Base-by-base conservation (phyloP, 2,113 vertebrate species). In the Addax nasomaculatus region DNA sequence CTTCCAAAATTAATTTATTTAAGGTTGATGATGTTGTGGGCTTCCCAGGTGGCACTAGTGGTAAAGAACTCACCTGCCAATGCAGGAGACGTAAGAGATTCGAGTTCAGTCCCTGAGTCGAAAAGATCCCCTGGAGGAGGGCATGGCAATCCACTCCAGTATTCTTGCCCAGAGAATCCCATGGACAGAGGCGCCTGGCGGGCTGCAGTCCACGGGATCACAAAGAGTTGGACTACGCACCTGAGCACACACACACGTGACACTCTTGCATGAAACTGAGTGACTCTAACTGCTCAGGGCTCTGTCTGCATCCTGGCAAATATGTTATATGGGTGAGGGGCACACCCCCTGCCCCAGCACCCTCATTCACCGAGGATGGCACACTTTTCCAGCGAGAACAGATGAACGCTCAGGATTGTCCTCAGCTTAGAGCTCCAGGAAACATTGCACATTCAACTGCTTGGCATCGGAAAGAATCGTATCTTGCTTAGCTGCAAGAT, bases 321-420 rank as follows among this genome's bases (percentile, higher is more conserved):
- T 39, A 25, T 0, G 4, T 7, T 10, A 11, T 7, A 10, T 23
- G 43, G 51, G 29, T 27, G 13, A 64, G 45, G 33, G 36, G 8
- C 13, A 16, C 0, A 0, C 6, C 9, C 30, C 53, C 10, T 3
- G 6, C 47, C 21, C 15, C 2, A 16, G 6, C 39, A 67, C 80
- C 51, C 51, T 36, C 36, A 10, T n/a, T 79, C 23, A 23, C 6
- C 1, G 0, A 51, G 30, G 10, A 11, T 25, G 51, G 12, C 57
- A 27, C 13, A 25, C 27, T 58, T 39, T 45, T 30, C 43, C 76
- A 51, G 11, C 0, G 2, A 85, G 23, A 76, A 51, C 17, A 95
- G 49, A 10, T 21, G 10, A 13, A 57, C 7, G 7, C 19, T 55
- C 29, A 19, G 51, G 51, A 21, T 55, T 14, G 2, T 49, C 30